Percentiles rank a stretch among this genome's conserved stretches.
These are phyloP conservation scores for Tychaedon coryphoeus DNA, from an alignment of 2,113 vertebrate species.

Conservation along the genomic window DNA sequence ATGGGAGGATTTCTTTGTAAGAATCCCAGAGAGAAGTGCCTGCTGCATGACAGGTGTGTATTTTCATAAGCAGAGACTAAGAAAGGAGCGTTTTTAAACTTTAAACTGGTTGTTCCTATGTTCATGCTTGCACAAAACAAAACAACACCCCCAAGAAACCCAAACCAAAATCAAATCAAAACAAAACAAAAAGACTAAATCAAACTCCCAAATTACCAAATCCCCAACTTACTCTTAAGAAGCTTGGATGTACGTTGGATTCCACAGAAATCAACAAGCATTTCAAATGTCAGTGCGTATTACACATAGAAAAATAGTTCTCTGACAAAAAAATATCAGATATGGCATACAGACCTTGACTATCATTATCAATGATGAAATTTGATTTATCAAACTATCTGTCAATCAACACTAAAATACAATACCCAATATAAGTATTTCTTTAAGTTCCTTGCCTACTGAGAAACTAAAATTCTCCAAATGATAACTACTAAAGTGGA, in stretches of 20 bases:
- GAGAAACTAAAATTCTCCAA: conserved; percentile 19
- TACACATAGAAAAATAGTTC: not conserved
- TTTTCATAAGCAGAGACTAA: not conserved
- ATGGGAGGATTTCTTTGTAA: not conserved
- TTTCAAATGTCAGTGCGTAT: not conserved
- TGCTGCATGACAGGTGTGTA: not conserved
- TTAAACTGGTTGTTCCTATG: not conserved
- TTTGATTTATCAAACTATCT: not conserved
- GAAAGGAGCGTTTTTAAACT: not conserved
- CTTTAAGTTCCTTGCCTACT: not conserved
- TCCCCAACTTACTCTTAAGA: not conserved
- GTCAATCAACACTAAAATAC: not conserved
- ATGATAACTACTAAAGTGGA: not conserved
- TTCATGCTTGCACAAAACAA: not conserved
- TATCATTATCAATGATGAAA: not conserved
- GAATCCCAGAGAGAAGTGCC: not conserved
- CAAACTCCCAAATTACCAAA: not conserved
- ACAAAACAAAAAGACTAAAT: not conserved
- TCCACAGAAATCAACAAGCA: not conserved
- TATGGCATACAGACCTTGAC: not conserved
- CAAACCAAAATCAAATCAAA: not conserved
- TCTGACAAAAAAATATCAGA: not conserved
- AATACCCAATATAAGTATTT: not conserved
- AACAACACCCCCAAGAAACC: rapidly evolving
- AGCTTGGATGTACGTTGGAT: not conserved